Percentiles rank a stretch among this genome's conserved stretches.
Evolutionary conservation across 2,113 vertebrate genomes (phyloP).

Genomic region (Atractosteus spatula): DNA sequence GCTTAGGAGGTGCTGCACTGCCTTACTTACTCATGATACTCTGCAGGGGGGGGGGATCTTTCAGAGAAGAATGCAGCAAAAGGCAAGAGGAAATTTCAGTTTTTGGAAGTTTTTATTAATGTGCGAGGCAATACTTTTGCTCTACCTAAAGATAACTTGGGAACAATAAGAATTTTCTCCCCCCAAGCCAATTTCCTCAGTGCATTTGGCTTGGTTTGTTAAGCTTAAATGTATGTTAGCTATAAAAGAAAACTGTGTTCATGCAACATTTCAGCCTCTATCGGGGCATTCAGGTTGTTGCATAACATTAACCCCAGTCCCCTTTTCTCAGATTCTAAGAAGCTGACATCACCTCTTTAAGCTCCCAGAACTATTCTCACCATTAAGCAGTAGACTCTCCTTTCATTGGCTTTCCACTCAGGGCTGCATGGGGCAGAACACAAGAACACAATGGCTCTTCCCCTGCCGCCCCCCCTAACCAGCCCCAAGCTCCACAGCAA

Average conservation of each 20-base stretch:
- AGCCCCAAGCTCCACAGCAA: conserved; percentile 6
- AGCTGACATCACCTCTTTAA: conserved; percentile 50
- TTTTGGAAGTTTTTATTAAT: too few relatives aligned
- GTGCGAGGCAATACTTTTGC: too few relatives aligned
- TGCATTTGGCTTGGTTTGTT: background rate
- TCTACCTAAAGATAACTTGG: too few relatives aligned
- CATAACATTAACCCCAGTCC: conserved; percentile 75
- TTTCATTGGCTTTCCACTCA: conserved; percentile 54
- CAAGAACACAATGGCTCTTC: conserved; percentile 33
- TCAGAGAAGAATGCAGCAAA: too few relatives aligned
- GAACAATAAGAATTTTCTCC: background rate
- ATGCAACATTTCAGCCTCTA: conserved; percentile 49
- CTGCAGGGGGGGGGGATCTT: conserved; percentile 1
- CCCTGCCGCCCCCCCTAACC: conserved; percentile 31
- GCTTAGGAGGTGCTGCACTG: too few relatives aligned
- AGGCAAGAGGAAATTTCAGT: too few relatives aligned
- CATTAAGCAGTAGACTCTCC: conserved; percentile 44
- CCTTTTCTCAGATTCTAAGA: conserved; percentile 56
- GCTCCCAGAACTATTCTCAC: conserved; percentile 47
- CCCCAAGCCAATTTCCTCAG: background rate
- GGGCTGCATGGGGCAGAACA: conserved; percentile 43
- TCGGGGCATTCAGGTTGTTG: conserved; percentile 63
- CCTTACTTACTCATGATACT: too few relatives aligned
- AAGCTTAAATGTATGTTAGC: background rate
- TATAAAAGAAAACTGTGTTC: too few relatives aligned